Evolutionary conservation across 2,113 vertebrate genomes (phyloP).

Genomic region (Saguinus imperator): DNA sequence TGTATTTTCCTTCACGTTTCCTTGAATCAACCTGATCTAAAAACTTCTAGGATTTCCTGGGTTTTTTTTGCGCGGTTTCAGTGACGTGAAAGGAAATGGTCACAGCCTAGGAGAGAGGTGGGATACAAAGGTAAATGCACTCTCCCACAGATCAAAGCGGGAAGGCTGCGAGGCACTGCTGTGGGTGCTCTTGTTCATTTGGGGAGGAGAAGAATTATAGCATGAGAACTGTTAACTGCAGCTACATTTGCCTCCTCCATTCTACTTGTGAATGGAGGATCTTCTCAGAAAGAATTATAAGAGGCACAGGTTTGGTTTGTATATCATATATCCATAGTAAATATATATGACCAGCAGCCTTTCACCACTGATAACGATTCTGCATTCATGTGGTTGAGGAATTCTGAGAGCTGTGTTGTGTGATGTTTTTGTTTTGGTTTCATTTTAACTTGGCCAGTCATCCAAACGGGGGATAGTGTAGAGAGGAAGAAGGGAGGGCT

Average conservation of each 20-base stretch:
- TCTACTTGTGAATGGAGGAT: neutral
- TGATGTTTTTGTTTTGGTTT: conserved; percentile 20
- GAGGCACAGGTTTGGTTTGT: conserved; percentile 28
- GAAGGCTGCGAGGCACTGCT: neutral
- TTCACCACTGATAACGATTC: conserved; percentile 39
- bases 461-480: conserved; percentile 4
- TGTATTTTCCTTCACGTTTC: neutral
- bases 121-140: neutral
- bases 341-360: neutral
- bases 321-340: neutral
- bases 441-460: conserved; percentile 69
- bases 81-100: conserved; percentile 34
- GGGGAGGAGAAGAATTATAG: neutral
- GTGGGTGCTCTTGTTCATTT: neutral
- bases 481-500: conserved; percentile 50
- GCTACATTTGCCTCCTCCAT: neutral
- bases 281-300: conserved; percentile 16
- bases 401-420: conserved; percentile 54
- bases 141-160: neutral
- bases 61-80: neutral
- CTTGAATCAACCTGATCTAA: neutral
- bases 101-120: conserved; percentile 12
- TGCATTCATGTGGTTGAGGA: conserved; percentile 48
- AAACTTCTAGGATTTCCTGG: conserved; percentile 50
- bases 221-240: neutral